Evolutionary conservation across 2,888 invertebrate species (phyloP), one percentile per base, ranked within the genome.

Genomic region (Drosophila melanosoma): DNA sequence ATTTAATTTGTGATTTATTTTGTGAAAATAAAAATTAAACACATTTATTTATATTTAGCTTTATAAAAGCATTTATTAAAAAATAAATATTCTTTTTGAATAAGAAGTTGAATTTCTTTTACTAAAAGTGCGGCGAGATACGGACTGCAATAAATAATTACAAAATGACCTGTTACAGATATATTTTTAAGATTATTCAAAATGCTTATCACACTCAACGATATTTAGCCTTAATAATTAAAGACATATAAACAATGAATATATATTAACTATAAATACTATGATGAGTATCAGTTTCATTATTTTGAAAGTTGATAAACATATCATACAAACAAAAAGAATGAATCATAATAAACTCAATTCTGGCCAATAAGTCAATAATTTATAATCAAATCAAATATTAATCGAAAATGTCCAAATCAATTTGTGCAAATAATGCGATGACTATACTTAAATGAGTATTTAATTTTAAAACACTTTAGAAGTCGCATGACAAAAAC

Each of bases 381-480:
- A 74, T 79, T 79, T 74, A 79, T 69, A 49, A 60, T 52, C 11
- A 65, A 52, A 48, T 84, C 56, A 65, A 74, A 84, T 65, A 48
- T 38, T 65, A 75, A 68, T 71, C 60, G 33, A 59, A 56, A 69
- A 23, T 69, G 83, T 67, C 77, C 26, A 63, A 52, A 58, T 36
- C 62, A 75, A 69, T 67, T 85, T 71, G 68, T 42, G 40, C 45
- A 51, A 36, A 57, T 48, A 38, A 57, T 49, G 54, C 52, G 60
- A 26, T 38, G 26, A 38, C 36, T 8, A 10, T 48, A 42, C 62
- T 67, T 69, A 69, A 72, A 54, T 52, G 71, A 57, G 20, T 53
- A 49, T 66, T 29, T 26, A 66, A 72, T 60, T n/a, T 58, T 62
- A 20, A 52, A 52, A 23, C 59, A 60, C 59, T 69, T 68, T n/a